Evolutionary conservation across 92 coral and sea anemone species (phyloP).

Genomic region (Desmophyllum pertusum): DNA sequence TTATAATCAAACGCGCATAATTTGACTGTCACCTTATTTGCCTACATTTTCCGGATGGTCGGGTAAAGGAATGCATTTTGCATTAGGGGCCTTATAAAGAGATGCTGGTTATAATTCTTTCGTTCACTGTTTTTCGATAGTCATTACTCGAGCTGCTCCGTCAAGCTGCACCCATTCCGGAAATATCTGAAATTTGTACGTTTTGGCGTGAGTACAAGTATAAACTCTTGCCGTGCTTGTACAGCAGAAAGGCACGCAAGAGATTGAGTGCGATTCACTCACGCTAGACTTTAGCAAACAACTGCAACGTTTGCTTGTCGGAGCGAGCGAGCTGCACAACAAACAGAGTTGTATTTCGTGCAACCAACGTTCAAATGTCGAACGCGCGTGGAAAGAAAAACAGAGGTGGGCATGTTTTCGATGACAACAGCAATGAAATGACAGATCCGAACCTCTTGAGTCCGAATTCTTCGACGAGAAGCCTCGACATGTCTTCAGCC

Average conservation of each 20-base stretch:
- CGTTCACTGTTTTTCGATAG: conserved; percentile 26
- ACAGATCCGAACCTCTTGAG: conserved; percentile 36
- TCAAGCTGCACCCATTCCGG: conserved; percentile 23
- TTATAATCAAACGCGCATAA: not conserved
- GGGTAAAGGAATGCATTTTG: conserved; percentile 40
- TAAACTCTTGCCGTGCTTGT: not conserved
- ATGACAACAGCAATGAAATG: conserved; percentile 43
- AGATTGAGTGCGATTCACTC: not conserved
- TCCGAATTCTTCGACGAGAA: conserved; percentile 44
- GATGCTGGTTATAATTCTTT: not conserved
- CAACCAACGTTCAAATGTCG: conserved; percentile 23
- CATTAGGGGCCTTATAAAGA: not conserved
- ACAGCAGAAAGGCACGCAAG: not conserved
- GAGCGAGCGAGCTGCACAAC: conserved; percentile 22
- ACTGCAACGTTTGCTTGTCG: conserved; percentile 35
- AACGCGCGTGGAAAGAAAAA: conserved; percentile 27
- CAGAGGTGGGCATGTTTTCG: conserved; percentile 37
- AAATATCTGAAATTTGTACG: conserved; percentile 35
- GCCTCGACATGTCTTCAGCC: conserved; percentile 42
- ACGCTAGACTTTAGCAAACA: conserved; percentile 30
- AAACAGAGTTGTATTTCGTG: conserved; percentile 20
- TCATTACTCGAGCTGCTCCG: not conserved
- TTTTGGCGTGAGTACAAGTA: conserved; percentile 25
- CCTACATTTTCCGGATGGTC: conserved; percentile 50
- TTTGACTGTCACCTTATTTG: conserved; percentile 30